Conservation (phyloP, 1,140 invertebrate genomes). For the Brachystomella parvula region DNA sequence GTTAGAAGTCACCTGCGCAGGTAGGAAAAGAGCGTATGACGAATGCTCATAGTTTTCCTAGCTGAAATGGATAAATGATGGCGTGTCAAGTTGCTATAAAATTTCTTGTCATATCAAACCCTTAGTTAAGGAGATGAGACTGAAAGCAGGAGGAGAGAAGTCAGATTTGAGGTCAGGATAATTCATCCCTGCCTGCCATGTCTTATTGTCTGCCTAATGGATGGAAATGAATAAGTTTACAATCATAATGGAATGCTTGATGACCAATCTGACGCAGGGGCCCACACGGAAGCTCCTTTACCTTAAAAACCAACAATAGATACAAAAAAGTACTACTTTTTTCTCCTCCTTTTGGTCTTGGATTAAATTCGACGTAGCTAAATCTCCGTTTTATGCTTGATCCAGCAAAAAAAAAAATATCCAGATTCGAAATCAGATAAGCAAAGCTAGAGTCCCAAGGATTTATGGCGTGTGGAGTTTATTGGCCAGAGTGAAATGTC, state of each 20-base stretch:
- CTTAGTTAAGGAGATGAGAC: conserved; percentile 14
- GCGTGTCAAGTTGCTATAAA: conserved; percentile 30
- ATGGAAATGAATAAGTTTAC: conserved; percentile 1
- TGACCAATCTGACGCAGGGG: conserved; percentile 22
- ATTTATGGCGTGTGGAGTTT: neutral
- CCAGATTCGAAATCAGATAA: neutral
- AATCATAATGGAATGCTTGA: conserved; percentile 3
- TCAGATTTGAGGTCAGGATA: conserved; percentile 12
- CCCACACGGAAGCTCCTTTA: conserved; percentile 30
- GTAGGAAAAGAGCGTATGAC: neutral
- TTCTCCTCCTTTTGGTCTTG: neutral
- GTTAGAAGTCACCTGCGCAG: too few species aligned
- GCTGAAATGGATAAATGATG: conserved; percentile 13
- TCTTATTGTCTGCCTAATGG: conserved; percentile 1
- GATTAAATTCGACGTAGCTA: neutral
- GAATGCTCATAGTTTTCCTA: neutral
- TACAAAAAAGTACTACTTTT: too few species aligned
- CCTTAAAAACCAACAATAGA: neutral
- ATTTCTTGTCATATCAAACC: conserved; percentile 27
- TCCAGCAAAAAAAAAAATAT: neutral
- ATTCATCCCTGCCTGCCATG: conserved; percentile 10
- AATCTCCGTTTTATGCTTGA: neutral
- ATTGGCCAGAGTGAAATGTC: too few species aligned
- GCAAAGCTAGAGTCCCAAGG: neutral
- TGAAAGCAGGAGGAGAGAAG: conserved; percentile 2